phyloP scores from a whole-genome alignment of 2,113 vertebrate species.

The Callospermophilus lateralis region DNA sequence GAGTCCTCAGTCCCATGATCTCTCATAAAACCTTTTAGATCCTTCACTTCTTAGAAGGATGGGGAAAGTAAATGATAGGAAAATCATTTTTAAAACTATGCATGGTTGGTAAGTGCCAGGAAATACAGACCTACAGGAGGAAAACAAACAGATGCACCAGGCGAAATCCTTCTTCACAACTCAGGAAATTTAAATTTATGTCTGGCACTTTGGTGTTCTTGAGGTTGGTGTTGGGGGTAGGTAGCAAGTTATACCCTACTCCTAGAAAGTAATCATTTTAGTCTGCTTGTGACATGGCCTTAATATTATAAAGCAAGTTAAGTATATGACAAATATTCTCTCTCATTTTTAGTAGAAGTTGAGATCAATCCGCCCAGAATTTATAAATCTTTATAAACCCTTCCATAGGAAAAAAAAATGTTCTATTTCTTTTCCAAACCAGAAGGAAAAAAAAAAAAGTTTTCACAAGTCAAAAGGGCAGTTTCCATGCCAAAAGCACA shows the following conservation, averaged over 20 bases:
- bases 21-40: constrained; percentile 6
- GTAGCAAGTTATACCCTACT: constrained; percentile 42
- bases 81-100: constrained; percentile 51
- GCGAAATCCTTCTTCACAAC: constrained; percentile 21
- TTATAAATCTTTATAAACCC: constrained; percentile 41
- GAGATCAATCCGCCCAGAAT: constrained; percentile 55
- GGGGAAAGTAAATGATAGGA: constrained; percentile 9
- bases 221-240: constrained; percentile 25
- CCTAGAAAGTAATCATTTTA: constrained; percentile 67
- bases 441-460: not conserved
- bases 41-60: constrained; percentile 49
- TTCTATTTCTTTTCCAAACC: constrained; percentile 32
- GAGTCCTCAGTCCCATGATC: not conserved
- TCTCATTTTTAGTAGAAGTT: constrained; percentile 54
- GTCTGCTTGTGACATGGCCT: constrained; percentile 30
- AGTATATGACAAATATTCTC: constrained; percentile 58
- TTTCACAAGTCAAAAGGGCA: constrained; percentile 53
- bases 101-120: not conserved
- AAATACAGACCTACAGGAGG: not conserved
- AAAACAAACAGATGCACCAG: constrained; percentile 23
- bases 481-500: not conserved
- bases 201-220: constrained; percentile 37
- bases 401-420: not conserved
- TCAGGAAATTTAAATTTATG: constrained; percentile 72
- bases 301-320: constrained; percentile 54